Conservation (phyloP, 35 echinoderm and acorn worm species). For the Anneissia japonica region DNA sequence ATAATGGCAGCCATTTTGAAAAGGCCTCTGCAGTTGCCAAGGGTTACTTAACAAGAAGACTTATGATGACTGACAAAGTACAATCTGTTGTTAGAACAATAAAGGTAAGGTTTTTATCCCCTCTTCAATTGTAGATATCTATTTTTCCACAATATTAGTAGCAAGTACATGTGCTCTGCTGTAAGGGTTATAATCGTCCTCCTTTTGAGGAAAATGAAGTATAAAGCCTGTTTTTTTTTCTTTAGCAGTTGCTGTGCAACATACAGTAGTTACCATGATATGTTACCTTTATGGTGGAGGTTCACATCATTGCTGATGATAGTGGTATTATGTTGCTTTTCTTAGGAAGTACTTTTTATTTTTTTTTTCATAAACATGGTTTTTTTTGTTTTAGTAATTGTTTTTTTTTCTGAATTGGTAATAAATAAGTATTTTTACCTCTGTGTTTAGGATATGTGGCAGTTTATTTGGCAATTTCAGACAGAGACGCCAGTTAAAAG, state of each 20-base stretch:
- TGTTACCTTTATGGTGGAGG: no score
- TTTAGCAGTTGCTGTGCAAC: neutral
- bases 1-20: conserved; percentile 26
- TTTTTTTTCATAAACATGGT: no score
- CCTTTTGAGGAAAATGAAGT: no score
- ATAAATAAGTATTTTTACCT: neutral
- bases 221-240: neutral
- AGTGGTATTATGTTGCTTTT: no score
- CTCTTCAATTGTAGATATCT: neutral
- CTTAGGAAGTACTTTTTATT: no score
- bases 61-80: conserved; percentile 67
- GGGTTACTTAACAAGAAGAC: conserved; percentile 72
- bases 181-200: neutral
- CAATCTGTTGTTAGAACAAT: conserved; percentile 74
- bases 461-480: conserved; percentile 68
- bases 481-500: conserved; percentile 81
- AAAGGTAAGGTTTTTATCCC: conserved; percentile 37
- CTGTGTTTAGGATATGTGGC: conserved; percentile 51
- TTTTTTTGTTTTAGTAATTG: no score
- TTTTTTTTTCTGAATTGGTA: no score
- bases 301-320: no score
- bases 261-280: no score
- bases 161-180: neutral
- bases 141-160: neutral
- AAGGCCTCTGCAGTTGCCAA: conserved; percentile 58